Base-by-base conservation (phyloP, 2,888 invertebrate species). In the Platynereis dumerilii region DNA sequence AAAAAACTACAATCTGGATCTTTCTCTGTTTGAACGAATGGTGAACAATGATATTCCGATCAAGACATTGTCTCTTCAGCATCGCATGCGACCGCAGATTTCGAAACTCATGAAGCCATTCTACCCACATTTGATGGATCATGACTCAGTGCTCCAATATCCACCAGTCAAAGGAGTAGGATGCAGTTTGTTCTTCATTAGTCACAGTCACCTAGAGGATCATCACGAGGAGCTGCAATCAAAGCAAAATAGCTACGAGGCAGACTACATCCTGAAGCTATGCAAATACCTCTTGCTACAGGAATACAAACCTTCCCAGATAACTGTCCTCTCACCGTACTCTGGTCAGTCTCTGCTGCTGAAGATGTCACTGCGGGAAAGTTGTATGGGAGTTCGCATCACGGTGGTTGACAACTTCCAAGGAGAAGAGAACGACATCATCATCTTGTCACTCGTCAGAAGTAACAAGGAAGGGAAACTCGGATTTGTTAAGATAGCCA, bases 1-100 rank as follows among this genome's bases (percentile, higher is more conserved):
- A 0, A 88, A 85, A 74, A 81, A 88, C 44, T 91, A 87, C 78
- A 88, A 90, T 48, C 81, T 93, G 65, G 91, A 92, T 67, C 86
- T 92, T 56, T 93, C 93, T 0, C 86, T 94, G 7, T 94, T 94
- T 84, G 93, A 94, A 77, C 87, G 93, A 10, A 88, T 93, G 88
- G 87, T 93, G 1, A 86, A 87, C 1, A 90, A 91, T 74, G 87
- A 88, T 0, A 76, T 90, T 1, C 88, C 89, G 63, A 88, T 87
- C 15, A 84, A 87, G 1, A 80, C 80, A 22, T 80, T 93, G 0
- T 85, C 87, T 20, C 87, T 87, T 0, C 94, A 94, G 65, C 82
- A 82, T 65, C 68, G 82, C 54, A 83, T 83, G 83, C 66, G 82
- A 44, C 82, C 82, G 22, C 76, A 80, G 59, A 82, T 83, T 42